phyloP scores from a whole-genome alignment of 1,140 invertebrate genomes.

The Pseudomyrmex flavicornis region DNA sequence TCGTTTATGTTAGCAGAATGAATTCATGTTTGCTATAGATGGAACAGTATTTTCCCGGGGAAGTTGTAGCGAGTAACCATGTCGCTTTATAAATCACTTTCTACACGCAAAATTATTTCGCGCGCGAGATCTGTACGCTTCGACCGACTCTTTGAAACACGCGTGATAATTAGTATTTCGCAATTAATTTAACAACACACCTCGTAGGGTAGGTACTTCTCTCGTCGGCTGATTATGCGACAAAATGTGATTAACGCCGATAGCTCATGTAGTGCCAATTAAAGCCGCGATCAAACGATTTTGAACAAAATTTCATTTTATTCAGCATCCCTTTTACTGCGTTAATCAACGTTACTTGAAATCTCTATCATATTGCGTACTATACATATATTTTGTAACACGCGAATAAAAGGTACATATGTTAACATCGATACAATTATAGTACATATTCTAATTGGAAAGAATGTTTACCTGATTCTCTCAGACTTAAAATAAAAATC shows the following conservation, averaged over 20 bases:
- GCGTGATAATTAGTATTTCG: conserved; percentile 35
- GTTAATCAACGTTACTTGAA: background rate
- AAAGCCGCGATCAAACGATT: conserved; percentile 1
- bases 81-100: conserved; percentile 48
- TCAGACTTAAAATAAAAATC: too few relatives aligned
- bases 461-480: too few relatives aligned
- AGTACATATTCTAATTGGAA: too few relatives aligned
- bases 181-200: conserved; percentile 33
- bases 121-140: background rate
- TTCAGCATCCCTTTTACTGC: background rate
- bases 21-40: conserved; percentile 24
- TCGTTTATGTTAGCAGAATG: conserved; percentile 36
- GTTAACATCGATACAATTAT: too few relatives aligned
- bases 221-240: background rate
- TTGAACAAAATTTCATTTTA: background rate
- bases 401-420: background rate
- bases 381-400: background rate
- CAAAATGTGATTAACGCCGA: conserved; percentile 26
- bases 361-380: background rate
- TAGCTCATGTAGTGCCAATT: conserved; percentile 10
- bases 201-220: background rate
- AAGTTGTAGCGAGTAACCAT: background rate
- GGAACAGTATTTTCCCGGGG: conserved; percentile 15
- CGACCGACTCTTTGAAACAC: conserved; percentile 9
- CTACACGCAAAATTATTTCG: conserved; percentile 23